Conservation (phyloP, 2,113 vertebrate species). For the Cyphotilapia sp. region DNA sequence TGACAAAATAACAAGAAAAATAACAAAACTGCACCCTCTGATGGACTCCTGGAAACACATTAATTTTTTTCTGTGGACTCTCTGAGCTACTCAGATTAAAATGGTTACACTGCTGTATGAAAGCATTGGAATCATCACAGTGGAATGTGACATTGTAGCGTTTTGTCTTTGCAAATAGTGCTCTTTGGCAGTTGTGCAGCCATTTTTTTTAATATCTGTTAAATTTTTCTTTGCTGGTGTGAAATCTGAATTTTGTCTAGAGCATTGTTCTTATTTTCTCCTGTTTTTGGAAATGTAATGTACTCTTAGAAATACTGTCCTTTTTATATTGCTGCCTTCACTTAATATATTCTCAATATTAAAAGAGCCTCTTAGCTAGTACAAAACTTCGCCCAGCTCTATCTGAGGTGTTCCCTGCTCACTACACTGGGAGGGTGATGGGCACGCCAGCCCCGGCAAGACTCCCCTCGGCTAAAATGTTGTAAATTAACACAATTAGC, state of each 20-base stretch:
- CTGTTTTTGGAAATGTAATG: background rate
- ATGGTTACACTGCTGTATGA: background rate
- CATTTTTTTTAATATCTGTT: background rate
- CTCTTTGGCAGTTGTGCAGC: background rate
- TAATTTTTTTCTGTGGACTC: background rate
- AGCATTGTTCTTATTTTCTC: background rate
- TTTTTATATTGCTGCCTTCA: background rate
- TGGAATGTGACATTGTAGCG: background rate
- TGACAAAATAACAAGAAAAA: background rate
- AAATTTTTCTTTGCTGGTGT: background rate
- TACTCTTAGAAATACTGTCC: background rate
- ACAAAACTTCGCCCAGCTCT: conserved; percentile 42
- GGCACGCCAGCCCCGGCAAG: conserved; percentile 81
- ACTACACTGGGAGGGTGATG: conserved; percentile 81
- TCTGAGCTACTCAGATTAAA: background rate
- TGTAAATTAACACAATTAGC: conserved; percentile 99
- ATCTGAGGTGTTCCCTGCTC: conserved; percentile 82
- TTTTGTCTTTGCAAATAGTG: background rate
- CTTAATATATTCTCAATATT: conserved; percentile 9
- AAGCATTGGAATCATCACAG: background rate
- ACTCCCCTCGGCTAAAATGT: conserved; percentile 95
- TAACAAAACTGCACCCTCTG: background rate
- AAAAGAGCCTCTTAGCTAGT: conserved; percentile 16
- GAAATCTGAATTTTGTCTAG: background rate
- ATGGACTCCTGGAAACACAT: background rate